Conservation (phyloP, 2,113 vertebrate genomes). For the Sorex araneus region DNA sequence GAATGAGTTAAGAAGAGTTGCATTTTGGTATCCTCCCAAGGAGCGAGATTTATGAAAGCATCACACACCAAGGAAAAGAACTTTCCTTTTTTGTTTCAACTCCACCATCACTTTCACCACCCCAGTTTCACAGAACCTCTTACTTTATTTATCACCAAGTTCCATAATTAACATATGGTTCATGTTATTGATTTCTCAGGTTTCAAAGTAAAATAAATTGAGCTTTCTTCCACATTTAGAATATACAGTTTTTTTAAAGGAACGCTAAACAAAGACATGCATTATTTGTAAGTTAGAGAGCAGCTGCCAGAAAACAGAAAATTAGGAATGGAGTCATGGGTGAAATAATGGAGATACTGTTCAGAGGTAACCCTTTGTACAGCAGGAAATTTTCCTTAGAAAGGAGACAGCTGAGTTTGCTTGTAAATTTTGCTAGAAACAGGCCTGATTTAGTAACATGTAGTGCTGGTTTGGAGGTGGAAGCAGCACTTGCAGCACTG, state of each 20-base stretch:
- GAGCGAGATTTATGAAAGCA: conserved; percentile 67
- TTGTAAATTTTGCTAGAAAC: conserved; percentile 86
- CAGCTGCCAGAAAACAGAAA: conserved; percentile 87
- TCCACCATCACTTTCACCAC: conserved; percentile 66
- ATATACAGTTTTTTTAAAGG: conserved; percentile 83
- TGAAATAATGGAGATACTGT: conserved; percentile 84
- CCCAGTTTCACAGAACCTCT: conserved; percentile 78
- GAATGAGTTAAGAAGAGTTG: conserved; percentile 67
- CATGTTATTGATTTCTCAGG: conserved; percentile 88
- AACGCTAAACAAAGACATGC: conserved; percentile 85
- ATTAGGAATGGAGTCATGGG: conserved; percentile 83
- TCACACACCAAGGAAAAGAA: conserved; percentile 72
- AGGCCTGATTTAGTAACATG: conserved; percentile 80
- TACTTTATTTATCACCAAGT: conserved; percentile 84
- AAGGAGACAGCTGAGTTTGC: conserved; percentile 85
- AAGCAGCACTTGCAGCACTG: conserved; percentile 65
- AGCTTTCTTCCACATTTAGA: conserved; percentile 88
- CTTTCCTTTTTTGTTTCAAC: conserved; percentile 71
- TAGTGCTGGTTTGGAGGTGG: conserved; percentile 56
- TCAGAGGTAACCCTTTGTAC: conserved; percentile 83
- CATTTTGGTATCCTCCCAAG: conserved; percentile 56
- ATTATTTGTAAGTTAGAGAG: conserved; percentile 84
- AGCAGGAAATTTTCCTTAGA: conserved; percentile 82
- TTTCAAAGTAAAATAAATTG: conserved; percentile 88
- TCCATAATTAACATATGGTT: conserved; percentile 86